Evolutionary conservation across 2,113 vertebrate species (phyloP).

Genomic region (Pygoscelis antarcticus): DNA sequence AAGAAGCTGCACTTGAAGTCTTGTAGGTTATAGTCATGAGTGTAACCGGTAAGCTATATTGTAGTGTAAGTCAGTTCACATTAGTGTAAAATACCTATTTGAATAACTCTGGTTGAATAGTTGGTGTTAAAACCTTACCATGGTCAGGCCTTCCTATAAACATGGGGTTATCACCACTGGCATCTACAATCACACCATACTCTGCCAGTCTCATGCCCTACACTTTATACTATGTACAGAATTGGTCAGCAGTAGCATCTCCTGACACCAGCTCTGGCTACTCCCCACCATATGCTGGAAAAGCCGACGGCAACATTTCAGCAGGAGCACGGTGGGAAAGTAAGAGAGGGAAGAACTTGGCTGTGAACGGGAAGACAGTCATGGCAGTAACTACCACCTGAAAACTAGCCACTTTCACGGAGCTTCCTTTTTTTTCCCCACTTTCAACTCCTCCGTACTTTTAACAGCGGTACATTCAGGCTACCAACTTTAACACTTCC

Average conservation of each 20-base stretch:
- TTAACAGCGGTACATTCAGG: neutral
- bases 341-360: neutral
- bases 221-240: neutral
- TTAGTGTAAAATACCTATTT: neutral
- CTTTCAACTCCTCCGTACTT: neutral
- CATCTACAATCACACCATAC: neutral
- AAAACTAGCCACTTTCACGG: neutral
- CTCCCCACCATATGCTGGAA: fast-evolving
- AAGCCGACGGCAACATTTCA: neutral
- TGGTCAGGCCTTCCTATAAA: neutral
- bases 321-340: neutral
- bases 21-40: neutral
- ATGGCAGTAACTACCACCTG: neutral
- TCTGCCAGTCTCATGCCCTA: neutral
- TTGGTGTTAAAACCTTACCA: neutral
- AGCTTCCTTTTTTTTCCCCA: neutral
- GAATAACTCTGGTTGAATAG: neutral
- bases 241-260: neutral
- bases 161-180: neutral
- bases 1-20: neutral
- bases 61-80: neutral
- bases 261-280: neutral
- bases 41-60: neutral
- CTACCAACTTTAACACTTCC: neutral
- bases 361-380: neutral